Percentiles rank a stretch among this genome's conserved stretches.
Evolutionary conservation across 2,113 vertebrate genomes (phyloP).

Genomic region (Crypturellus undulatus): DNA sequence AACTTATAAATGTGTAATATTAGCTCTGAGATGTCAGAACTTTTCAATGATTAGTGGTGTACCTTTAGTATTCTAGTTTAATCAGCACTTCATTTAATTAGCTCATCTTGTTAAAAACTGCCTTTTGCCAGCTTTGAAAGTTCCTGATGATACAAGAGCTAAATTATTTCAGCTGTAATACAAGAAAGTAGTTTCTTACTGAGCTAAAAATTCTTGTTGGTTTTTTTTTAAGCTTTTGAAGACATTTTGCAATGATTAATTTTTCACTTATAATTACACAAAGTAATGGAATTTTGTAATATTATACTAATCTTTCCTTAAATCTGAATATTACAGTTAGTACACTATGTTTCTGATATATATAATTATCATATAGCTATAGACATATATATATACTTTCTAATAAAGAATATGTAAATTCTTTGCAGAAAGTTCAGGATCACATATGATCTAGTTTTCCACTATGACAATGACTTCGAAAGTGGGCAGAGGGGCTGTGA

Average conservation of each 20-base stretch:
- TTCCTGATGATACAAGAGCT: not conserved
- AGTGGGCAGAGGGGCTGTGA: not conserved
- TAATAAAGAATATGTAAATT: not conserved
- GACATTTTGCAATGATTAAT: not conserved
- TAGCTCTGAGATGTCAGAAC: not conserved
- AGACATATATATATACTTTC: not conserved
- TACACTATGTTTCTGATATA: not conserved
- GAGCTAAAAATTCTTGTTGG: not conserved
- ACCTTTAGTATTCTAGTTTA: not conserved
- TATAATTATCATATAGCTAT: not conserved
- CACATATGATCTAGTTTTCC: not conserved
- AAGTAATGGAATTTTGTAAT: not conserved
- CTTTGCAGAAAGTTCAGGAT: not conserved
- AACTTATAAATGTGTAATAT: not conserved
- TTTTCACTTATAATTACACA: not conserved
- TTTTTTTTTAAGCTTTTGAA: not conserved
- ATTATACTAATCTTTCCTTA: accelerated
- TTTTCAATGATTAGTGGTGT: not conserved
- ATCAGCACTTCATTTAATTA: constrained; percentile 1
- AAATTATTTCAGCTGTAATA: not conserved
- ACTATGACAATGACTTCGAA: not conserved
- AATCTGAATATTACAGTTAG: not conserved
- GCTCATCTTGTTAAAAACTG: not conserved
- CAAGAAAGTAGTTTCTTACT: not conserved
- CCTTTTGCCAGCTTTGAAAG: not conserved